Evolutionary conservation across 2,797 vertebrate genomes (phyloP).

Genomic region (Miichthys miiuy): DNA sequence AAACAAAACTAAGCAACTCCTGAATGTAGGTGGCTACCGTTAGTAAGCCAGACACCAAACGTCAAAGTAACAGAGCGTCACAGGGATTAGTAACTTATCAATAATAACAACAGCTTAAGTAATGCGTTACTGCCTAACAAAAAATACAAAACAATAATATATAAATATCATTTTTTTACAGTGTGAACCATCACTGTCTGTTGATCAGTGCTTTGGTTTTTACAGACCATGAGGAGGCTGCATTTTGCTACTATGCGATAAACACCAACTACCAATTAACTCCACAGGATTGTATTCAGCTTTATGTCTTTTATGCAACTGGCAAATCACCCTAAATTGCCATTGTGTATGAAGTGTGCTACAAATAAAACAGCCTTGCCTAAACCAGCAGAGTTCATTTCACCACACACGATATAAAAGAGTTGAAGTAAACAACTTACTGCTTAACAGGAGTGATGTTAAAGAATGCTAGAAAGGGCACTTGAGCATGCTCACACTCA

Average conservation of each 20-base stretch:
- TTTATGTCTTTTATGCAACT: conserved; percentile 20
- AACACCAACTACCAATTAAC: not conserved
- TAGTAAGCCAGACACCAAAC: too few relatives aligned
- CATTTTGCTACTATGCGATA: not conserved
- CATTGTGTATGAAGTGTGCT: conserved; percentile 2
- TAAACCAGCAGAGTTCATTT: conserved; percentile 12
- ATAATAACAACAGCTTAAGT: not conserved
- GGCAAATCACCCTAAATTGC: conserved; percentile 22
- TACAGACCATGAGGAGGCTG: not conserved
- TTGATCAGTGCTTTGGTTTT: not conserved
- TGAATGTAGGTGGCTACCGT: too few relatives aligned
- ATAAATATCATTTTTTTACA: not conserved
- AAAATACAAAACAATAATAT: too few relatives aligned
- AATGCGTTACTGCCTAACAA: not conserved
- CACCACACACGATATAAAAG: not conserved
- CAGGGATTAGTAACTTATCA: too few relatives aligned
- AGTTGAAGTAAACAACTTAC: conserved; percentile 10
- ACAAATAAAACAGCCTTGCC: conserved; percentile 28
- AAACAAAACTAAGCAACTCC: too few relatives aligned
- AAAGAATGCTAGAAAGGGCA: not conserved
- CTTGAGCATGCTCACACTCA: not conserved
- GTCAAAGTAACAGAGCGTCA: too few relatives aligned
- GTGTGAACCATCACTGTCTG: not conserved
- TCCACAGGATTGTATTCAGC: not conserved
- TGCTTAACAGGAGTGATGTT: not conserved